Evolutionary conservation across 2,113 vertebrate species (phyloP).

Genomic region (Crotalus tigris): DNA sequence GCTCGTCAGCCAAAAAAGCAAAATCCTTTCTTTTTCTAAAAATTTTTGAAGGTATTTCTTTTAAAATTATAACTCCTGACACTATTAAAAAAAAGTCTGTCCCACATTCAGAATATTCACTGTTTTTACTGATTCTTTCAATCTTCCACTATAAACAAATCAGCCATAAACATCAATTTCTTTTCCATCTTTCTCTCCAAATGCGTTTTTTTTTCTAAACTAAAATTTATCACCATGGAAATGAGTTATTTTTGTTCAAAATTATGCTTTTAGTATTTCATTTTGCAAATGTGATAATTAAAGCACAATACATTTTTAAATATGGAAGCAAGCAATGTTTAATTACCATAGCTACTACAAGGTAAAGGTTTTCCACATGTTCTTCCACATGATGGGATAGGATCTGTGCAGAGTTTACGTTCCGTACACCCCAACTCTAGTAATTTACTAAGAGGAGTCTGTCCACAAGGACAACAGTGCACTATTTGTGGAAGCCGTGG

Average conservation of each 20-base stretch:
- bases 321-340: slow-evolving; percentile 16
- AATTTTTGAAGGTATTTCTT: too few relatives aligned
- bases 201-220: background rate
- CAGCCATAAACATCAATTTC: background rate
- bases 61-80: background rate
- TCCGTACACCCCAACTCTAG: slow-evolving; percentile 86
- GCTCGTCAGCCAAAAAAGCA: too few relatives aligned
- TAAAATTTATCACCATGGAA: slow-evolving; percentile 2
- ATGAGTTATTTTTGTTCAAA: background rate
- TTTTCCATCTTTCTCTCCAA: background rate
- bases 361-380: slow-evolving; percentile 88
- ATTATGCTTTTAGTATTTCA: background rate
- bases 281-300: background rate
- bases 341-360: slow-evolving; percentile 88
- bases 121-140: background rate
- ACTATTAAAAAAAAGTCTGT: background rate
- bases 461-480: slow-evolving; percentile 86
- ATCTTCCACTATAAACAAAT: background rate
- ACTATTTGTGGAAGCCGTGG: slow-evolving; percentile 83
- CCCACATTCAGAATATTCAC: background rate
- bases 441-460: slow-evolving; percentile 87
- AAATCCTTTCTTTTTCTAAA: too few relatives aligned
- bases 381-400: slow-evolving; percentile 91
- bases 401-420: slow-evolving; percentile 84
- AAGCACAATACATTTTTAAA: background rate